Evolutionary conservation across 2,888 invertebrate genomes (phyloP).

Genomic region (Campoletis raptor): DNA sequence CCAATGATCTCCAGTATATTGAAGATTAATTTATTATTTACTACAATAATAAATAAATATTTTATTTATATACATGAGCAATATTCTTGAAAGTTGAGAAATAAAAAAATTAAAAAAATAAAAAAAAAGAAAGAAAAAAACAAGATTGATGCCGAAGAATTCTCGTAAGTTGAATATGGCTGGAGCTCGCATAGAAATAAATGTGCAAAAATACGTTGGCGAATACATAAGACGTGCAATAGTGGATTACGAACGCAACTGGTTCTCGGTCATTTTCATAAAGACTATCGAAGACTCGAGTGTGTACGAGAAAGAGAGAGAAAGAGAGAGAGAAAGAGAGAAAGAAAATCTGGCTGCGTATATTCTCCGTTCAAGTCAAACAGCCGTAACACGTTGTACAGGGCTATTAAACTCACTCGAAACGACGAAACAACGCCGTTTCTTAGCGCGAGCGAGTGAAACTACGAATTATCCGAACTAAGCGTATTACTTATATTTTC

Average conservation of each 20-base stretch:
- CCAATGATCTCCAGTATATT: slow-evolving; percentile 21
- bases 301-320: background rate
- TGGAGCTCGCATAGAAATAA: slow-evolving; percentile 1
- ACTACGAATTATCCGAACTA: slow-evolving; percentile 66
- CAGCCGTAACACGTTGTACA: slow-evolving; percentile 27
- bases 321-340: slow-evolving; percentile 1
- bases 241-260: slow-evolving; percentile 59
- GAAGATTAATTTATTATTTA: slow-evolving; percentile 49
- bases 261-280: slow-evolving; percentile 66
- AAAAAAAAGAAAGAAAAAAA: too few relatives aligned
- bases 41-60: background rate
- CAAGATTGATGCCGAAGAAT: slow-evolving; percentile 12
- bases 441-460: slow-evolving; percentile 42
- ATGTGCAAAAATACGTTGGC: slow-evolving; percentile 39
- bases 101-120: background rate
- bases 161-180: background rate
- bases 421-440: slow-evolving; percentile 52
- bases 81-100: slow-evolving; percentile 12
- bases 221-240: slow-evolving; percentile 32
- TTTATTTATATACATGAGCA: background rate
- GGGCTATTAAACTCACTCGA: slow-evolving; percentile 44
- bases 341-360: slow-evolving; percentile 12
- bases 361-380: slow-evolving; percentile 32
- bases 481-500: slow-evolving; percentile 70
- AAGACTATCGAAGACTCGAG: slow-evolving; percentile 53